Evolutionary conservation across 2,113 vertebrate species (phyloP).

Genomic region (Eurypyga helias): DNA sequence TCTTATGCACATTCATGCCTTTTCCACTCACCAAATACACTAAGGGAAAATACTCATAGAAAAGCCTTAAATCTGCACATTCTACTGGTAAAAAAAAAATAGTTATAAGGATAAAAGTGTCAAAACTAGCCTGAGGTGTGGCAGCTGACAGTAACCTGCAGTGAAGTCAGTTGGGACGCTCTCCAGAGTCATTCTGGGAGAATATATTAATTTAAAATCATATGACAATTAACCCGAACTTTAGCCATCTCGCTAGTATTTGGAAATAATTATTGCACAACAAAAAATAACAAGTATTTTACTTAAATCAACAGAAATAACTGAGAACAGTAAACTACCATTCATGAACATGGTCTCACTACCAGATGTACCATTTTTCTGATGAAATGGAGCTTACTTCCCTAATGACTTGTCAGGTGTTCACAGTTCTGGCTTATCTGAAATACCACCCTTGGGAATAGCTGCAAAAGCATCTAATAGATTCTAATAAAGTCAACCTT

Average conservation of each 20-base stretch:
- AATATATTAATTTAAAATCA: not conserved
- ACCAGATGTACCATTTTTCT: not conserved
- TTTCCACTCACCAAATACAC: not conserved
- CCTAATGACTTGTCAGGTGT: not conserved
- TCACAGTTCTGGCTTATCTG: not conserved
- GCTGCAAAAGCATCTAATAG: not conserved
- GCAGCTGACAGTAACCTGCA: not conserved
- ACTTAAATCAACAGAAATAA: not conserved
- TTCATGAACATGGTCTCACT: accelerated
- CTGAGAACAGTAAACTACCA: not conserved
- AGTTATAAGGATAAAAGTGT: not conserved
- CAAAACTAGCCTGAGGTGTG: not conserved
- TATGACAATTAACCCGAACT: not conserved
- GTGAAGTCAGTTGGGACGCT: not conserved
- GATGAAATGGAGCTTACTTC: not conserved
- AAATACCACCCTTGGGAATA: not conserved
- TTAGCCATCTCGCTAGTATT: not conserved
- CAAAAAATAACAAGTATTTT: not conserved
- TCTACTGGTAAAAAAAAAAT: not conserved
- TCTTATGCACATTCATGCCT: not conserved
- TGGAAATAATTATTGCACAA: not conserved
- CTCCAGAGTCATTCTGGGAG: not conserved
- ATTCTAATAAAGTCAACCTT: not conserved
- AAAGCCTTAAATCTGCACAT: not conserved
- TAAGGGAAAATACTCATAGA: not conserved